Evolutionary conservation across 1,140 invertebrate species (phyloP), one percentile per base, ranked within the genome.

Genomic region (Macrobrachium rosenbergii): DNA sequence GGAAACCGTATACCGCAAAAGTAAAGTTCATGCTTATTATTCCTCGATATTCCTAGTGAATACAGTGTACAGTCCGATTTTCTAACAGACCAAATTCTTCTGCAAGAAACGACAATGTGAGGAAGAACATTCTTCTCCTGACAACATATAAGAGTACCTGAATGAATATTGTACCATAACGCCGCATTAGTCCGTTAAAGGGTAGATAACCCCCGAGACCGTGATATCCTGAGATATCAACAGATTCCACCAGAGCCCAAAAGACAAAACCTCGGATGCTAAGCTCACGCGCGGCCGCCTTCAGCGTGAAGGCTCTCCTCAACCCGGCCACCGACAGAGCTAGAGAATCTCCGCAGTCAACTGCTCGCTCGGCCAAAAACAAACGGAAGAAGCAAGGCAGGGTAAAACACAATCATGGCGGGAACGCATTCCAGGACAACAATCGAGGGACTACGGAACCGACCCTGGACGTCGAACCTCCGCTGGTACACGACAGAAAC

Each of bases 241-340:
- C n/a, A 19, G 17, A 23, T 45, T 52, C 43, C 2, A 21, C 75
- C 2, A 3, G 14, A 7, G 8, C 14, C 43, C 14, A 45, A 17
- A 43, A 45, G 28, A 19, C 75, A 8, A 21, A 21, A 14, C 28
- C 73, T 19, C 21, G 12, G 28, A 88, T 88, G 87, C 60, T 88
- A 28, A 88, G 87, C 43, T 69, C 87, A 11, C 81, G 82, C 12
- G 87, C 87, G 12, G 87, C 87, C 58, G 87, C 87, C 59, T 88
- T 88, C 81, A 88, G 87, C 58, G 87, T 88, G 21, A 28, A 88
- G 63, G 87, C 87, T 16, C 78, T 88, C 62, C 81, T 88, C 28
- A 88, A 58, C 16, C 52, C 43, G 2, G 16, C 52, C 19, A 21
- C 19, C 0, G 37, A 28, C 80, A 16, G 23, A 6, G 58, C 0